phyloP scores from a whole-genome alignment of 2,113 vertebrate genomes.

The Poecile atricapillus region DNA sequence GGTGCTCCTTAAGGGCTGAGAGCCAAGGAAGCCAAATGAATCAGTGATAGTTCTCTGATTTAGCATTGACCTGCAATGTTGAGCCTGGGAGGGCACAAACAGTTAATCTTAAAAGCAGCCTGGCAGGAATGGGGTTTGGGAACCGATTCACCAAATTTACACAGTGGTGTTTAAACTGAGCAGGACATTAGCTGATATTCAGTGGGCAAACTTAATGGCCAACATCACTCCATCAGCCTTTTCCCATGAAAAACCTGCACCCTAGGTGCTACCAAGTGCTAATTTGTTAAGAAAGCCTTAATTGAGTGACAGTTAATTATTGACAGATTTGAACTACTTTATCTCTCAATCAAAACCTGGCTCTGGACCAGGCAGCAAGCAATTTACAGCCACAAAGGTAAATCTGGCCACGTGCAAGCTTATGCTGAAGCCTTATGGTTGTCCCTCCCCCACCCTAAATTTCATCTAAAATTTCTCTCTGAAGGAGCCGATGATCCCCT shows the following conservation, averaged over 20 bases:
- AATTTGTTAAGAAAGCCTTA: conserved; percentile 66
- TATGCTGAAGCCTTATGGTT: conserved; percentile 4
- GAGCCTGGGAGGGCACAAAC: not conserved
- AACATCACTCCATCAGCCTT: conserved; percentile 15
- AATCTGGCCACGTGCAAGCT: conserved; percentile 45
- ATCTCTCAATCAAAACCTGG: conserved; percentile 69
- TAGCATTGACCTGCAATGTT: not conserved
- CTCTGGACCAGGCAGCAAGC: conserved; percentile 57
- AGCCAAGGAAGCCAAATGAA: not conserved
- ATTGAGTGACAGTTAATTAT: conserved; percentile 70
- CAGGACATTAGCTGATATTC: conserved; percentile 14
- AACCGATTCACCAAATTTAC: not conserved
- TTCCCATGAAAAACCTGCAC: conserved; percentile 67
- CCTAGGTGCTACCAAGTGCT: conserved; percentile 59
- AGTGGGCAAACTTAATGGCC: conserved; percentile 18
- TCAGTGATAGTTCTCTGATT: not conserved
- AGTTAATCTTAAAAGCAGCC: conserved; percentile 8
- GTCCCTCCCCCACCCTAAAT: not conserved
- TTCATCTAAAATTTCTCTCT: conserved; percentile 43
- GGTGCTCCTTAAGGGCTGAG: not conserved
- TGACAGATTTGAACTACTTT: conserved; percentile 71
- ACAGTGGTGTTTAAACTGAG: conserved; percentile 3
- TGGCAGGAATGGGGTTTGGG: not conserved
- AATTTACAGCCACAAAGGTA: conserved; percentile 56
- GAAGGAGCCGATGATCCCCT: conserved; percentile 35